These are phyloP conservation scores for Porites lobata DNA, from an alignment of 92 coral and sea anemone genomes.

Conservation along the genomic window DNA sequence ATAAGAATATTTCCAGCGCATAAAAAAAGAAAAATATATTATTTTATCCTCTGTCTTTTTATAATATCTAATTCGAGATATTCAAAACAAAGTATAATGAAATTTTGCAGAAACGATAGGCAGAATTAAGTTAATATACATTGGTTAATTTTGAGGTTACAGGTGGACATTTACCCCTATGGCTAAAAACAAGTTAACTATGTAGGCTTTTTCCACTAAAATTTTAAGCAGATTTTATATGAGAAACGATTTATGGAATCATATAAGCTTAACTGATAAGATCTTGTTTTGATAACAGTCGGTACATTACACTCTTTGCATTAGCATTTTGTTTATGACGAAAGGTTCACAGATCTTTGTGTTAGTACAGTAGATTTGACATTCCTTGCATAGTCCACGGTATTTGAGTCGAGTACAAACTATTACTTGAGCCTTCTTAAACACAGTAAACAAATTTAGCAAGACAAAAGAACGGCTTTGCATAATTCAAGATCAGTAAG, in stretches of 20 bases:
- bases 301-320: neutral
- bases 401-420: slow-evolving; percentile 4
- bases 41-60: neutral
- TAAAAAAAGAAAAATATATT: too few species aligned
- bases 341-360: neutral
- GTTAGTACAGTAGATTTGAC: neutral
- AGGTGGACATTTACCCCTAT: slow-evolving; percentile 2
- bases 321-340: too few species aligned
- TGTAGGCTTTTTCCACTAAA: neutral
- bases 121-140: neutral
- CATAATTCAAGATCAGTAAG: slow-evolving; percentile 40
- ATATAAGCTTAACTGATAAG: neutral
- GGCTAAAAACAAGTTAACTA: slow-evolving; percentile 10
- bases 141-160: neutral
- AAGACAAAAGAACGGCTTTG: slow-evolving; percentile 17
- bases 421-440: slow-evolving; percentile 15
- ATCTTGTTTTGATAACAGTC: neutral
- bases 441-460: slow-evolving; percentile 26
- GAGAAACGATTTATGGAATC: neutral
- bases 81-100: neutral
- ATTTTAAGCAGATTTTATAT: neutral
- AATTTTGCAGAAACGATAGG: neutral
- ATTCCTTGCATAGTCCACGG: neutral
- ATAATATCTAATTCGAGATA: neutral
- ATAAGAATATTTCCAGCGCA: neutral